These are phyloP conservation scores for Nasonovia ribisnigri DNA, from an alignment of 2,888 invertebrate species.

Conservation along the genomic window DNA sequence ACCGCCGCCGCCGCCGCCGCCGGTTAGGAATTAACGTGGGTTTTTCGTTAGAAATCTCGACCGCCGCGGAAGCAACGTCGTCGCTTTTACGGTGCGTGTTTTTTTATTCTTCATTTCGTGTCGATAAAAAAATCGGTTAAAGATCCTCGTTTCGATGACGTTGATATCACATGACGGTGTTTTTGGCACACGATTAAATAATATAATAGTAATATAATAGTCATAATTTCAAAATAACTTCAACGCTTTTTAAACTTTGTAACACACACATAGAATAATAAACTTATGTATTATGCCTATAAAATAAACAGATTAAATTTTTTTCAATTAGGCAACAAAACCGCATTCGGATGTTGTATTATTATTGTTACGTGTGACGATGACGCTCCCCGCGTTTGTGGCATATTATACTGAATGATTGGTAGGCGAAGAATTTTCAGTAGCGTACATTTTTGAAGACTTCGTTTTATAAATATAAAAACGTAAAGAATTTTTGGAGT, in stretches of 20 bases:
- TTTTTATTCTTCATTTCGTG: background rate
- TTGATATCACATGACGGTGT: background rate
- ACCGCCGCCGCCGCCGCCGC: conserved; percentile 5
- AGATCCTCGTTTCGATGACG: background rate
- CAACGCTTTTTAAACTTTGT: background rate
- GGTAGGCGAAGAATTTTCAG: background rate
- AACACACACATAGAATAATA: background rate
- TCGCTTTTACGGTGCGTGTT: background rate
- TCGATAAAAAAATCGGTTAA: background rate
- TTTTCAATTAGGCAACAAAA: background rate
- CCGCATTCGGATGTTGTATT: background rate
- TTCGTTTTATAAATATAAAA: conserved; percentile 25
- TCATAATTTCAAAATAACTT: background rate
- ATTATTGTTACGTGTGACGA: background rate
- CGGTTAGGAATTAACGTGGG: background rate
- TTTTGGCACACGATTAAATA: background rate
- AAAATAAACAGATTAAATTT: too few relatives aligned
- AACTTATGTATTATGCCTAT: too few relatives aligned
- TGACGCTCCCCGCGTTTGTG: background rate
- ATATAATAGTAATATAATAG: background rate
- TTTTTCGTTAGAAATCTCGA: background rate
- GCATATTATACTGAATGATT: background rate
- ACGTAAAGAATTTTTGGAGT: background rate
- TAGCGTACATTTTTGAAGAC: background rate
- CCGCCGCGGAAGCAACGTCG: background rate